phyloP scores from a whole-genome alignment of 2,797 vertebrate genomes.

The Fundulus diaphanus region DNA sequence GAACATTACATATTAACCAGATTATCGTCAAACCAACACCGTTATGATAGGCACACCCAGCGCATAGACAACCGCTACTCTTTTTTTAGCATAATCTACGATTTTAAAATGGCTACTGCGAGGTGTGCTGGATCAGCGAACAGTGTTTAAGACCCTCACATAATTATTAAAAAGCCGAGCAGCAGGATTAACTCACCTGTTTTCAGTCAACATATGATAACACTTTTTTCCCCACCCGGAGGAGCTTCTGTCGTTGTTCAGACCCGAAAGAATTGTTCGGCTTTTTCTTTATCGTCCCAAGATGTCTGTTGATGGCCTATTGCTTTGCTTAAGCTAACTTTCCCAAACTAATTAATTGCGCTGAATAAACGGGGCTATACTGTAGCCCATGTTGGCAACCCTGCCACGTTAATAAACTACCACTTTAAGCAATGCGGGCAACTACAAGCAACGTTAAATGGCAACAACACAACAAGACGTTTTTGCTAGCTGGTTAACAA shows the following conservation, averaged over 20 bases:
- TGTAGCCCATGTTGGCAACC: conserved; percentile 24
- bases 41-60: neutral
- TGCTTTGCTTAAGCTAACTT: conserved; percentile 34
- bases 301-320: conserved; percentile 41
- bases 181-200: conserved; percentile 64
- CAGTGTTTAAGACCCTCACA: neutral
- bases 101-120: conserved; percentile 7
- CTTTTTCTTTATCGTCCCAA: conserved; percentile 14
- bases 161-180: neutral
- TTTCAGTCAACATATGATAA: conserved; percentile 82
- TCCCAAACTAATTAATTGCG: conserved; percentile 26
- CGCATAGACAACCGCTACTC: neutral
- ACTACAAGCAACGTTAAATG: neutral
- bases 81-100: neutral
- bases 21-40: neutral
- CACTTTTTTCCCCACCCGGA: conserved; percentile 34
- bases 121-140: neutral
- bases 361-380: neutral
- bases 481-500: conserved; percentile 25
- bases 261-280: conserved; percentile 12
- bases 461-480: neutral
- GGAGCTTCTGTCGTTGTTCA: conserved; percentile 22
- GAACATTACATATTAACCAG: neutral
- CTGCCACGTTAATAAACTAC: neutral
- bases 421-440: neutral